A percentile compares a stretch with the other conserved stretches of the same genome.
Evolutionary conservation across 2,113 vertebrate species (phyloP).

Genomic region (Urocolius indicus): DNA sequence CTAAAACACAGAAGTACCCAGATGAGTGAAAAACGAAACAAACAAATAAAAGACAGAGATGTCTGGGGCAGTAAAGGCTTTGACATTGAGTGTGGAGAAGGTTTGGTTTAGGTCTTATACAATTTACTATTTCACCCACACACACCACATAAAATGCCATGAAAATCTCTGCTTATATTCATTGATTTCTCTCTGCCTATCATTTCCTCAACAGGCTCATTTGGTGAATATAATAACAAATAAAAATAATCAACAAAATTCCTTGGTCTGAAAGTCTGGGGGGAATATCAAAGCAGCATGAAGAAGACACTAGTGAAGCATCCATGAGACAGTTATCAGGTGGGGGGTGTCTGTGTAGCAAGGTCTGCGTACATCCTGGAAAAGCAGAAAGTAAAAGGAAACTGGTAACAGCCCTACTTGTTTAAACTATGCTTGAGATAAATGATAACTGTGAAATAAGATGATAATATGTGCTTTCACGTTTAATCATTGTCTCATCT

Average conservation of each 20-base stretch:
- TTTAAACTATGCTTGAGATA: background rate
- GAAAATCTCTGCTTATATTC: fast-evolving
- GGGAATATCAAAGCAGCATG: background rate
- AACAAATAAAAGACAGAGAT: background rate
- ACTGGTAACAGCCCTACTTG: background rate
- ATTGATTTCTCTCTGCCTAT: background rate
- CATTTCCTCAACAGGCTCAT: background rate
- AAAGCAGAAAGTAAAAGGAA: background rate
- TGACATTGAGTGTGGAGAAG: background rate
- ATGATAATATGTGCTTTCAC: background rate
- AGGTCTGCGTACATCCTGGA: background rate
- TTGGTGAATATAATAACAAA: background rate
- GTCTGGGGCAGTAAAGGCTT: background rate
- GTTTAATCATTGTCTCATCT: background rate
- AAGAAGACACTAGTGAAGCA: background rate
- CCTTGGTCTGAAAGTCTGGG: background rate
- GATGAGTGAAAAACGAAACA: background rate
- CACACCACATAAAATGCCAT: background rate
- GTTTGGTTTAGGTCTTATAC: background rate
- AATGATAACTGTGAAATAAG: background rate
- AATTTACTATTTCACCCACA: background rate
- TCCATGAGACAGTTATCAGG: background rate
- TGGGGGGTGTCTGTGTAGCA: background rate
- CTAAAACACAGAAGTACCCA: background rate
- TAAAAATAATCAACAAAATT: background rate